These are phyloP conservation scores for Zeugodacus cucurbitae DNA, from an alignment of 1,140 invertebrate genomes.

Conservation along the genomic window DNA sequence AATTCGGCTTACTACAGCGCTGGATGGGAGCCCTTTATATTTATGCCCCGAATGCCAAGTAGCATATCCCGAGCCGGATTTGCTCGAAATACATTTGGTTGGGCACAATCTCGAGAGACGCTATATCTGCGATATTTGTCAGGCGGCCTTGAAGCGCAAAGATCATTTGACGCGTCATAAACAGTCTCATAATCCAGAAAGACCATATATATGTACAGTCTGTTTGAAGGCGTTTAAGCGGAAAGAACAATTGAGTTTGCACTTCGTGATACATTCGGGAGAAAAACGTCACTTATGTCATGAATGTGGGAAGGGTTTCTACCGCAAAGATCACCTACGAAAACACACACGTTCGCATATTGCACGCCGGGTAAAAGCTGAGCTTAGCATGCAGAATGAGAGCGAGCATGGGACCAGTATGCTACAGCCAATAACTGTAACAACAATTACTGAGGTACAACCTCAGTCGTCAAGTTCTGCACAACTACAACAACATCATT, in stretches of 20 bases:
- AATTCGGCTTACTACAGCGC: conserved; percentile 81
- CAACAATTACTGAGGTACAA: conserved; percentile 56
- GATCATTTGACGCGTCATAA: conserved; percentile 85
- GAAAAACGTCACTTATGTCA: conserved; percentile 87
- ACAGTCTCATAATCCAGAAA: conserved; percentile 83
- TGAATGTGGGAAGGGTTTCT: conserved; percentile 85
- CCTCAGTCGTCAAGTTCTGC: conserved; percentile 47
- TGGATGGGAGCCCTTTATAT: conserved; percentile 84
- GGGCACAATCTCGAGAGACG: conserved; percentile 80
- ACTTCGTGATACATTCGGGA: conserved; percentile 87
- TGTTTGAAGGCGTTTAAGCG: conserved; percentile 87
- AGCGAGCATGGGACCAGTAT: conserved; percentile 61
- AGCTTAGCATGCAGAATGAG: conserved; percentile 73
- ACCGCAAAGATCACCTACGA: conserved; percentile 79
- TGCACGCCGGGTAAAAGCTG: conserved; percentile 82
- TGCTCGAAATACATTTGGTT: conserved; percentile 83
- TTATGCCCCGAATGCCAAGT: conserved; percentile 89
- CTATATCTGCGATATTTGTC: conserved; percentile 88
- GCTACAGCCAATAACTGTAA: conserved; percentile 60
- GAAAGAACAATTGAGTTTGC: conserved; percentile 84
- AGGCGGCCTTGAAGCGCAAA: conserved; percentile 84
- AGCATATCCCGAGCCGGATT: conserved; percentile 83
- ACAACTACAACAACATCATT: conserved; percentile 58
- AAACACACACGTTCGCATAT: conserved; percentile 87
- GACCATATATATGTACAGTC: conserved; percentile 84